Evolutionary conservation across 1,140 invertebrate species (phyloP).

Genomic region (Habropoda laboriosa): DNA sequence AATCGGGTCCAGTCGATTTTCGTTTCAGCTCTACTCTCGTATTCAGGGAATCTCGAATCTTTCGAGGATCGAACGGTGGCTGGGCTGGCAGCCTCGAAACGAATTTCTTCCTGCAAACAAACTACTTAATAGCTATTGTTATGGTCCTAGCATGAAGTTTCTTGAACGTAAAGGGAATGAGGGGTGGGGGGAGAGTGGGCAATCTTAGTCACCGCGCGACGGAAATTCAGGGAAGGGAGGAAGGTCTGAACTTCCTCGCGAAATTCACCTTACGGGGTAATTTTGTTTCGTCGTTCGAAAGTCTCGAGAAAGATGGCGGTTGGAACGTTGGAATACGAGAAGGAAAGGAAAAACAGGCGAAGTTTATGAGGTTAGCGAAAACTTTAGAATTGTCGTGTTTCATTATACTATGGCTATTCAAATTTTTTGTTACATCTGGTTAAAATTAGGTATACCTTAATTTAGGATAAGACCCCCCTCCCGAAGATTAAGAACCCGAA

Average conservation of each 20-base stretch:
- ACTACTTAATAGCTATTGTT: slow-evolving; percentile 77
- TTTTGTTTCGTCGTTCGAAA: slow-evolving; percentile 40
- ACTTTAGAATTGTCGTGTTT: background rate
- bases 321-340: background rate
- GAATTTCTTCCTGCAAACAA: slow-evolving; percentile 76
- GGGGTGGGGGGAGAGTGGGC: background rate
- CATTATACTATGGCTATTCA: background rate
- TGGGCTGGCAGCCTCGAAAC: slow-evolving; percentile 47
- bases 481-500: background rate
- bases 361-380: too few relatives aligned
- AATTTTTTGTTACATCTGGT: background rate
- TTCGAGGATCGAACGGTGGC: slow-evolving; percentile 16
- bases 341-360: too few relatives aligned
- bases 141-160: slow-evolving; percentile 50
- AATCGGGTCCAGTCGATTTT: background rate
- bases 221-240: slow-evolving; percentile 25
- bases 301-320: slow-evolving; percentile 21
- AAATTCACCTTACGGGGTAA: slow-evolving; percentile 40
- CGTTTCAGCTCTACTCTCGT: background rate
- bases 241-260: background rate
- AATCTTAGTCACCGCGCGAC: slow-evolving; percentile 14
- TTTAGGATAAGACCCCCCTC: too few relatives aligned
- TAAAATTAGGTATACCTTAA: background rate
- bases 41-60: slow-evolving; percentile 2
- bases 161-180: background rate